Evolutionary conservation across 1,140 invertebrate species (phyloP).

Genomic region (Solenopsis invicta): DNA sequence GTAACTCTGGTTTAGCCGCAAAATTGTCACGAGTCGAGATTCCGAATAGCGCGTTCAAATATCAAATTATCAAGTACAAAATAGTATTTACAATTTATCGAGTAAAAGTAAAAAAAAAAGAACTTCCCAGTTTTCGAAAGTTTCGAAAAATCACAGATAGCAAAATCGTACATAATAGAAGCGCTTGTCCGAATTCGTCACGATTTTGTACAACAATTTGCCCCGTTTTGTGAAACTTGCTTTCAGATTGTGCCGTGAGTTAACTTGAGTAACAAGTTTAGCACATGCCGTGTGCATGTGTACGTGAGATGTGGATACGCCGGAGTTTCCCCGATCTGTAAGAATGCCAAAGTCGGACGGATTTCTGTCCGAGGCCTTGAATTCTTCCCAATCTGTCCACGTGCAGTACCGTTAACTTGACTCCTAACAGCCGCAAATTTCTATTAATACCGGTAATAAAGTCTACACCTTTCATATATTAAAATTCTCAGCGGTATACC

Average conservation of each 20-base stretch:
- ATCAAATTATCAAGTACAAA: not conserved
- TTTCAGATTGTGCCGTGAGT: not conserved
- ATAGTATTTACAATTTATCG: not conserved
- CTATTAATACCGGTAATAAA: not conserved
- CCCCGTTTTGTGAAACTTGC: not conserved
- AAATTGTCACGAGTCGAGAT: not conserved
- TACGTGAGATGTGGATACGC: not conserved
- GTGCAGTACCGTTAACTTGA: not conserved
- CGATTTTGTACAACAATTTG: not conserved
- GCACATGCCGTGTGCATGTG: not conserved
- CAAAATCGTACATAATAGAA: too few relatives aligned
- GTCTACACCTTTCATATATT: not conserved
- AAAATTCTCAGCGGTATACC: not conserved
- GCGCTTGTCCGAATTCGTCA: not conserved
- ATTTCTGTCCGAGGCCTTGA: not conserved
- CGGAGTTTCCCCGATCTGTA: not conserved
- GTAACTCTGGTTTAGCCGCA: not conserved
- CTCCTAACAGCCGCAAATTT: not conserved
- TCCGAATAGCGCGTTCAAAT: not conserved
- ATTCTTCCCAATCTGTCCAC: not conserved
- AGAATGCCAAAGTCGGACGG: not conserved
- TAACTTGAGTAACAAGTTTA: not conserved
- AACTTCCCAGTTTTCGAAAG: not conserved
- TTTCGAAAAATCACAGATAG: too few relatives aligned
- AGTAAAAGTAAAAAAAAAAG: not conserved